Evolutionary conservation across 2,797 vertebrate species (phyloP).

Genomic region (Semotilus atromaculatus): DNA sequence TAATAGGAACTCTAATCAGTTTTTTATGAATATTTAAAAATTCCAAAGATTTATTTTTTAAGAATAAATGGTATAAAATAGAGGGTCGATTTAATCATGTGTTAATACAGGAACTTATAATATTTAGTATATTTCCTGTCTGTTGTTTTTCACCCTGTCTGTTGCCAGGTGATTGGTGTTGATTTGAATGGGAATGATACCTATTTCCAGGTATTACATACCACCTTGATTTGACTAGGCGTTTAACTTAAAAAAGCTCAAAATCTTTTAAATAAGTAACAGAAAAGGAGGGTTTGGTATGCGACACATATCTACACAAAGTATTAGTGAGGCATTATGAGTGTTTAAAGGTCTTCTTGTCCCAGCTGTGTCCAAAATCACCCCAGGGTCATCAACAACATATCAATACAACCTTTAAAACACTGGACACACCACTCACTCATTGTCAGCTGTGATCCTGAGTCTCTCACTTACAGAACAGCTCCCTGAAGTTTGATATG

Average conservation of each 20-base stretch:
- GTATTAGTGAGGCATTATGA: conserved; percentile 5
- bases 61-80: not conserved
- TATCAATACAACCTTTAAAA: conserved; percentile 41
- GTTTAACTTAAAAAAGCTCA: not conserved
- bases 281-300: not conserved
- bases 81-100: not conserved
- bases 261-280: not conserved
- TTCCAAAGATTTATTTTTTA: not conserved
- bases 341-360: conserved; percentile 38
- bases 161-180: not conserved
- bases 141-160: not conserved
- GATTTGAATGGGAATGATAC: not conserved
- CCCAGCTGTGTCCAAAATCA: conserved; percentile 34
- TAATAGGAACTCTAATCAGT: not conserved
- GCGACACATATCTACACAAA: not conserved
- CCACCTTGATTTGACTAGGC: not conserved
- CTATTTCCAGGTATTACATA: not conserved
- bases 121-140: too few species aligned
- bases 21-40: conserved; percentile 16
- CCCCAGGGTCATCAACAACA: conserved; percentile 43
- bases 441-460: conserved; percentile 32
- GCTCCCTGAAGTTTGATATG: conserved; percentile 44
- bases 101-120: not conserved
- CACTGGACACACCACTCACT: conserved; percentile 12
- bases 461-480: conserved; percentile 13